Conservation (phyloP, 2,888 invertebrate genomes). For the Eristalis tenax region DNA sequence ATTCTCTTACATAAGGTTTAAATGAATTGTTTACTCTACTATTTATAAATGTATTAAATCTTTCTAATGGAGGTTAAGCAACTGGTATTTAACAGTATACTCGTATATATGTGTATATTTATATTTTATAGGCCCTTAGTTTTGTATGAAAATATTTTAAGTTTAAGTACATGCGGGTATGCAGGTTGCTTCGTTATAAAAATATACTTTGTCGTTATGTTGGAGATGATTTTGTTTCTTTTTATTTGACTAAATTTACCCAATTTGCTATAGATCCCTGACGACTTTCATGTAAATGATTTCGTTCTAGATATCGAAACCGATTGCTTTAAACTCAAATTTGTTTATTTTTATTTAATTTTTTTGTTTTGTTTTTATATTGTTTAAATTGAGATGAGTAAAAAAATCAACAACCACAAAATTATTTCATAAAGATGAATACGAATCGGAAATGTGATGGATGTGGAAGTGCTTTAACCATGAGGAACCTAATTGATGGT, state of each 20-base stretch:
- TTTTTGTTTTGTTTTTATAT: background rate
- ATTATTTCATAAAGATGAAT: background rate
- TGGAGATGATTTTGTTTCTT: conserved; percentile 11
- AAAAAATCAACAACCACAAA: background rate
- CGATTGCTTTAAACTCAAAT: conserved; percentile 26
- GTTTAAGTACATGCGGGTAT: background rate
- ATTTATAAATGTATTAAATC: background rate
- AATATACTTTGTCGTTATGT: conserved; percentile 13
- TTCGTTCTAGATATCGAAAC: conserved; percentile 31
- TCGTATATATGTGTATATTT: background rate
- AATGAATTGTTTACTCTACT: background rate
- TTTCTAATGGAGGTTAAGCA: conserved; percentile 8
- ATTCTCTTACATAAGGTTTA: background rate
- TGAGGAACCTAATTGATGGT: too few relatives aligned
- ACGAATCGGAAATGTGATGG: background rate
- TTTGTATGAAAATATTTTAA: conserved; percentile 37
- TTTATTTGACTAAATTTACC: conserved; percentile 5
- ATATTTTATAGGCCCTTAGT: background rate
- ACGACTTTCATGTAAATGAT: conserved; percentile 30
- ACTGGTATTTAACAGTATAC: background rate
- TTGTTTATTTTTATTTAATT: background rate
- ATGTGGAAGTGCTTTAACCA: too few relatives aligned
- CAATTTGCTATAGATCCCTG: conserved; percentile 46
- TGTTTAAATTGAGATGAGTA: background rate
- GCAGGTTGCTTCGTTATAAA: conserved; percentile 21